A percentile compares a stretch with the other conserved stretches of the same genome.
Conservation (phyloP, 2,113 vertebrate species). For the Leptosomus discolor region DNA sequence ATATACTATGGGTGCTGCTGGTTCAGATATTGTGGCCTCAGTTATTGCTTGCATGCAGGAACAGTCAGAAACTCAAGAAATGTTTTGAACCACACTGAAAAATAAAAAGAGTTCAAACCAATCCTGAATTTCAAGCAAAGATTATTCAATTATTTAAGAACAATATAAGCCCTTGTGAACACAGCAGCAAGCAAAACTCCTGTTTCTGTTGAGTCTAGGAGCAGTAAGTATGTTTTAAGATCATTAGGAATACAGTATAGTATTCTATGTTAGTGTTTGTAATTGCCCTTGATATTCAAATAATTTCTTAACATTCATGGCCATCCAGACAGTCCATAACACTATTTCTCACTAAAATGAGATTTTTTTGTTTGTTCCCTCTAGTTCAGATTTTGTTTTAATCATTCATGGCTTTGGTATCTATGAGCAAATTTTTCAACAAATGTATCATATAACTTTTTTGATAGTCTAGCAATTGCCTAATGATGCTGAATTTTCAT, state of each 20-base stretch:
- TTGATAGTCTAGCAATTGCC: background rate
- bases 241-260: background rate
- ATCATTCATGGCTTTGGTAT: background rate
- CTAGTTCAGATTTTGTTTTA: background rate
- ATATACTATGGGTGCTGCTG: constrained; percentile 73
- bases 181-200: background rate
- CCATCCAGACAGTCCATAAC: background rate
- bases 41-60: constrained; percentile 66
- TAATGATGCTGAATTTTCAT: constrained; percentile 10
- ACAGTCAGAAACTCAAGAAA: constrained; percentile 16
- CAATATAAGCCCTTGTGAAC: background rate
- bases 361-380: background rate
- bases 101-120: background rate
- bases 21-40: constrained; percentile 75
- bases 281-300: background rate
- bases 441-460: background rate
- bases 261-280: background rate
- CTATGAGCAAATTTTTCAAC: background rate
- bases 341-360: background rate
- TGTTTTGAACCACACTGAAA: background rate
- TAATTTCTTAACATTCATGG: background rate
- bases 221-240: background rate
- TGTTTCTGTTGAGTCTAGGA: background rate
- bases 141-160: background rate
- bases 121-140: background rate